A percentile compares a stretch with the other conserved stretches of the same genome.
Conservation (phyloP, 2,888 invertebrate species). For the Muschampia plurimacula region DNA sequence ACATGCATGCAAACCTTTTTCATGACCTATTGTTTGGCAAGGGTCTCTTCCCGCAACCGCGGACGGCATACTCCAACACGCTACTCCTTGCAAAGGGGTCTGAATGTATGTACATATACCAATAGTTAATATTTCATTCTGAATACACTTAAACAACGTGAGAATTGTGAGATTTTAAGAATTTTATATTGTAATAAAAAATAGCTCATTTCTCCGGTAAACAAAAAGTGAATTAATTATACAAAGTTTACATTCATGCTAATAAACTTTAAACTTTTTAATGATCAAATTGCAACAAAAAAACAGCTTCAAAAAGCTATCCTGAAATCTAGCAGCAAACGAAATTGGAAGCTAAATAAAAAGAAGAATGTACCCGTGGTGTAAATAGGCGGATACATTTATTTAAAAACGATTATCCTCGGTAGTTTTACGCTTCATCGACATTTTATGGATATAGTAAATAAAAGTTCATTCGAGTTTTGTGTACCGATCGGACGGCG, state of each 20-base stretch:
- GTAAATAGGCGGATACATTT: constrained; percentile 58
- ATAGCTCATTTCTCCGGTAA: no score
- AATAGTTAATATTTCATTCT: no score
- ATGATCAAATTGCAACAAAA: neutral
- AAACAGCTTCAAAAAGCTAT: constrained; percentile 26
- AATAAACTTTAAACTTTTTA: neutral
- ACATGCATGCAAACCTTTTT: no score
- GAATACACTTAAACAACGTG: no score
- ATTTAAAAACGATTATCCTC: constrained; percentile 76
- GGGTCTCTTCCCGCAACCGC: no score
- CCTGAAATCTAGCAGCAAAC: constrained; percentile 25
- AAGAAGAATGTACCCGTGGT: constrained; percentile 43
- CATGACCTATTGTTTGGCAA: no score
- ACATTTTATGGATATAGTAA: constrained; percentile 75
- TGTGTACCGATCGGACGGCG: constrained; percentile 59
- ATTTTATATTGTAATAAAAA: no score
- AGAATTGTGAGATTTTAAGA: no score
- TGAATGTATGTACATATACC: no score
- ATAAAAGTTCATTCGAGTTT: constrained; percentile 65
- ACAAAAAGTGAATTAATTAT: no score
- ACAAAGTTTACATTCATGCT: neutral
- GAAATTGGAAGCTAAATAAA: constrained; percentile 40
- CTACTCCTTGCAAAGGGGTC: no score
- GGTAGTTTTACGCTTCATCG: constrained; percentile 78
- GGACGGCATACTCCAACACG: no score